A percentile compares a stretch with the other conserved stretches of the same genome.
These are phyloP conservation scores for Phacellophora camtschatica DNA, from an alignment of 30 jellyfish, hydroid and myxozoan species.

Conservation along the genomic window DNA sequence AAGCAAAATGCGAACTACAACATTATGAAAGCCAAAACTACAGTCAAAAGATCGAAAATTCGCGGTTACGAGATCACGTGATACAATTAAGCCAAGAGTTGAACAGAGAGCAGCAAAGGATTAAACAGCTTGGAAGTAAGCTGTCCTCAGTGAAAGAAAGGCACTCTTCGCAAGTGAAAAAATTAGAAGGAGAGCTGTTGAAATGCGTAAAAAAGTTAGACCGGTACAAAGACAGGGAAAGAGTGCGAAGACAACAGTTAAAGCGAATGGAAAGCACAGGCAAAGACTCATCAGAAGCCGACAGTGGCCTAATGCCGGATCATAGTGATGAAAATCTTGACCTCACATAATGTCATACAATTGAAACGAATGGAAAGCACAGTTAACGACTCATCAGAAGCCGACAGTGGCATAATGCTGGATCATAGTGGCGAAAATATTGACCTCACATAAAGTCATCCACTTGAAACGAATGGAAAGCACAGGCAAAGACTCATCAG, in stretches of 20 bases:
- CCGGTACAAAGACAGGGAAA: constrained; percentile 55
- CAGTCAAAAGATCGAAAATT: constrained; percentile 48
- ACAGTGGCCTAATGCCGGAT: constrained; percentile 68
- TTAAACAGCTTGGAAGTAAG: constrained; percentile 37
- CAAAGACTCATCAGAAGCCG: constrained; percentile 66
- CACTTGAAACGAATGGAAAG: constrained; percentile 20
- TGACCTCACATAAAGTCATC: constrained; percentile 10
- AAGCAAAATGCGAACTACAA: constrained; percentile 20
- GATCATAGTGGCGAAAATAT: constrained; percentile 58
- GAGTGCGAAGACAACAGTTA: constrained; percentile 26
- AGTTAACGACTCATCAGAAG: constrained; percentile 60
- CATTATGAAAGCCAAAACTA: constrained; percentile 40
- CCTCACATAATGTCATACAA: constrained; percentile 10
- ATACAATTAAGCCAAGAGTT: constrained; percentile 60
- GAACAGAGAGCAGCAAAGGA: constrained; percentile 61
- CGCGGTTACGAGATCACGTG: constrained; percentile 58
- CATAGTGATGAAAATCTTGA: constrained; percentile 56
- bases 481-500: constrained; percentile 55
- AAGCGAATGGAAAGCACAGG: constrained; percentile 31
- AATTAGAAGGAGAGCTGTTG: constrained; percentile 51
- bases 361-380: constrained; percentile 15
- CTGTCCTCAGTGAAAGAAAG: constrained; percentile 37
- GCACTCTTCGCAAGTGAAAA: constrained; percentile 18
- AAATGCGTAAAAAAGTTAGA: constrained; percentile 58
- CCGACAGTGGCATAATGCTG: constrained; percentile 67